Base-by-base conservation (phyloP, 2,888 invertebrate genomes). In the Pilophorus perplexus region DNA sequence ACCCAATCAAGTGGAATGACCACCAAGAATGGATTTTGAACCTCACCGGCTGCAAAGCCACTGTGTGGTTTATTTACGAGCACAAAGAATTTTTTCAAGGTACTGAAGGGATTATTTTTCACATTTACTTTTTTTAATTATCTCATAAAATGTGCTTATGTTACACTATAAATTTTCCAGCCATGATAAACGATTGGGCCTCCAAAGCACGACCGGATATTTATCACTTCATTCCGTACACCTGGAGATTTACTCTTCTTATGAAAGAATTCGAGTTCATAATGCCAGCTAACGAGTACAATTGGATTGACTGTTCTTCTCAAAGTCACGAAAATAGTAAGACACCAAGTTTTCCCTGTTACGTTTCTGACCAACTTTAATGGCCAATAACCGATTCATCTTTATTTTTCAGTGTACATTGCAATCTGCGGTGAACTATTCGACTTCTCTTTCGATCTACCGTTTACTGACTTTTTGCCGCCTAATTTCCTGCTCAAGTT, bases 231-330 rank as follows among this genome's bases (percentile, higher is more conserved):
- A 89, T 98, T 62, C 99, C 99, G 1, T 99, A 96, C 78, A 94
- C 94, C 0, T 97, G 95, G 89, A 89, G 91, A 75, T 90, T 99
- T 74, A 90, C 88, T 69, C 80, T 98, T 68, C 81, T 92, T 6
- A 79, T 96, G 20, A 95, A 97, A 77, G 94, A 97, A 78, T 96
- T 97, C 78, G 96, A 99, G 79, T 82, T 99, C 14, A 84, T 97
- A 1, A 91, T 94, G 42, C 80, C 93, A 14, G 89, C 93, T 74
- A 99, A 98, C 79, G 93, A 98, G 76, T 92, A 92, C 78, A 99
- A 99, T 78, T 99, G 98, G 99, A 90, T 99, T 72, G 98, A 99
- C 78, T 97, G 97, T 74, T 93, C 94, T 64, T 94, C 94, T 23
- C 92, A 93, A 55, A 90, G 93, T 73, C 93, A 93, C 77, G 96